Evolutionary conservation across 2,797 vertebrate genomes (phyloP), one percentile per base, ranked within the genome.

Genomic region (Enteromius treurensis): DNA sequence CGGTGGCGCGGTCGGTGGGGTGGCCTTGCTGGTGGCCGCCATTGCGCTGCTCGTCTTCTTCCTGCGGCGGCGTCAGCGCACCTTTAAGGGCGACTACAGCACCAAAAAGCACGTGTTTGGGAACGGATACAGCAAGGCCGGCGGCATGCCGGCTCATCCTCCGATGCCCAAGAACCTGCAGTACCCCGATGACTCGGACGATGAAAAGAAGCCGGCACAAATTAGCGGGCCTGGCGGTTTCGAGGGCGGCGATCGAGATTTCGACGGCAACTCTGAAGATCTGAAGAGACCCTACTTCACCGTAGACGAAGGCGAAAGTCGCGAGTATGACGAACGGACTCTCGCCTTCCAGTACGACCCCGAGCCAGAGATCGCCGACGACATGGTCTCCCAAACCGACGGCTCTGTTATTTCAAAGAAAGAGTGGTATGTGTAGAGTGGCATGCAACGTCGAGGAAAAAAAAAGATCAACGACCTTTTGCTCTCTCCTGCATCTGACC

Each of bases 341-440:
- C 97, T 99, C 86, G 94, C 95, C 84, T 99, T 97, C 95, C 97
- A 97, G 91, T 99, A 98, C 4, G 96, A 98, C 93, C 95, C 97
- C 0, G 97, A 98, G 90, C 93, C 96, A 23, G 98, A 99, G 93
- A 95, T 99, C 86, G 93, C 96, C 0, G 97, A 99, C 62, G 98
- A 97, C 93, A 97, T 99, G 97, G 96, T 99, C 87, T 98, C 98
- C 90, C 98, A 99, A 94, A 99, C 96, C 87, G 98, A 99, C 79
- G 98, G 98, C 90, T 99, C 98, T 85, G 98, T 99, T 92, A 99
- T 99, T 95, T 99, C 98, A 93, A 99, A 99, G 97, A 99, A 99
- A 94, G 98, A 99, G 95, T 99, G 98, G 98, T 99, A 99, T 29
- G 98, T 99, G 95, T 99, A 98, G 94, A 94, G 95, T 87, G 91